Conservation (phyloP, 2,113 vertebrate species). For the Podarcis muralis region DNA sequence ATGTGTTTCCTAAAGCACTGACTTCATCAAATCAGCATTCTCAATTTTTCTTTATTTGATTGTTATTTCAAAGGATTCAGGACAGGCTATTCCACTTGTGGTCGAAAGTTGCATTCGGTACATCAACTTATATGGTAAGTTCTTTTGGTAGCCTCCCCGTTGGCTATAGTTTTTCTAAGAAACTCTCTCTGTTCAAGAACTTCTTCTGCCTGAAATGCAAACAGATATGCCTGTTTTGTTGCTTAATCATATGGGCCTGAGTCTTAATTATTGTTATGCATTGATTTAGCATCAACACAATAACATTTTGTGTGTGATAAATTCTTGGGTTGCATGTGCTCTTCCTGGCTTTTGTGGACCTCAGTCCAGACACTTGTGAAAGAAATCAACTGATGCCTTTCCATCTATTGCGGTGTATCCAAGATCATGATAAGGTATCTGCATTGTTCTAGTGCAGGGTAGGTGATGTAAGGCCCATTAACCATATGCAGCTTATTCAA, state of each 20-base stretch:
- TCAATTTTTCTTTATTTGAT: constrained; percentile 43
- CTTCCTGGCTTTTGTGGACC: fast-evolving
- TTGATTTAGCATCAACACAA: not conserved
- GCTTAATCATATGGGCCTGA: fast-evolving
- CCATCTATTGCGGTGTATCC: not conserved
- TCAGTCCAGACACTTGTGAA: not conserved
- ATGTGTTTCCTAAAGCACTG: not conserved
- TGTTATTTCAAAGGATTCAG: constrained; percentile 83
- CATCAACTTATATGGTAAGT: constrained; percentile 96
- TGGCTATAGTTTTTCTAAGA: fast-evolving
- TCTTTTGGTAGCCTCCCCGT: not conserved
- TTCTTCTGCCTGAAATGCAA: fast-evolving
- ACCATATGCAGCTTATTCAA: not conserved
- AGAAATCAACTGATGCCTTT: not conserved
- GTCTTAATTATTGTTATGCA: fast-evolving
- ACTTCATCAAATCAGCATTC: constrained; percentile 12
- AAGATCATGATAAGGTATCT: not conserved
- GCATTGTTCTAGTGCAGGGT: not conserved
- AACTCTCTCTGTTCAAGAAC: not conserved
- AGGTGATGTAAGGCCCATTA: not conserved
- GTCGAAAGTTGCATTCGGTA: constrained; percentile 97
- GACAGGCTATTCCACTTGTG: constrained; percentile 94
- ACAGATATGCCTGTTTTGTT: not conserved
- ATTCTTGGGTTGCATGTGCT: not conserved
- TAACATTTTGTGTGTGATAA: not conserved